Conservation (phyloP, 2,888 invertebrate species). For the Oscheius sp. region DNA sequence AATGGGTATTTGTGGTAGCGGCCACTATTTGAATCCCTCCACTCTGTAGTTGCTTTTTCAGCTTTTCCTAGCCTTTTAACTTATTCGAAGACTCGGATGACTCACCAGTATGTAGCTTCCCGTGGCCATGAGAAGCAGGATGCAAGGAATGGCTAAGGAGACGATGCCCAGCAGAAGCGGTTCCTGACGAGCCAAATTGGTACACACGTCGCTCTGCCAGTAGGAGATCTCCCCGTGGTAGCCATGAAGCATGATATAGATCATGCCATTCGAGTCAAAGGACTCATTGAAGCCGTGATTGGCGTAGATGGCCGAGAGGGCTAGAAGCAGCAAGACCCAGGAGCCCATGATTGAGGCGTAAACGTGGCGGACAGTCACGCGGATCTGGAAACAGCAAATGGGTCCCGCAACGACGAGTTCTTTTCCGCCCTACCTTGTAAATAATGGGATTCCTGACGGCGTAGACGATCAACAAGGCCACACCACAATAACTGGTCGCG, state of each 20-base stretch:
- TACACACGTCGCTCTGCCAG: constrained; percentile 29
- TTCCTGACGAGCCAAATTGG: constrained; percentile 11
- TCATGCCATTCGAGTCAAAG: constrained; percentile 36
- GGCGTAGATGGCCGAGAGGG: constrained; percentile 15
- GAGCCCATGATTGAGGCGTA: constrained; percentile 6
- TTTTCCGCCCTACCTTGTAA: constrained; percentile 50
- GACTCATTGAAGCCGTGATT: constrained; percentile 13
- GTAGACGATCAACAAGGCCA: constrained; percentile 57
- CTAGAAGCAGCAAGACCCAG: constrained; percentile 15
- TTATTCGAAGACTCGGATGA: background rate
- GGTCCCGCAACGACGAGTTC: background rate
- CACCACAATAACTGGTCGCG: constrained; percentile 55
- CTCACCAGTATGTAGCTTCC: constrained; percentile 24
- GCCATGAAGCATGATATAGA: constrained; percentile 32
- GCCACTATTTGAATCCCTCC: too few species aligned
- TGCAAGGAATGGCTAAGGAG: constrained; percentile 25
- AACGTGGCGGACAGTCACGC: constrained; percentile 20
- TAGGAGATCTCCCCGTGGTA: constrained; percentile 21
- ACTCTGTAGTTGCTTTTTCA: too few species aligned
- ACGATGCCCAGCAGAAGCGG: constrained; percentile 22
- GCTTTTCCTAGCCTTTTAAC: too few species aligned
- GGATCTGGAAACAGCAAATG: constrained; percentile 9
- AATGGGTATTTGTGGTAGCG: background rate
- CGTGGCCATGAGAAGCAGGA: constrained; percentile 17
- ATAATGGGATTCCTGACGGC: constrained; percentile 56